These are phyloP conservation scores for Argyra leucocephala DNA, from an alignment of 2,888 invertebrate genomes.

Conservation along the genomic window DNA sequence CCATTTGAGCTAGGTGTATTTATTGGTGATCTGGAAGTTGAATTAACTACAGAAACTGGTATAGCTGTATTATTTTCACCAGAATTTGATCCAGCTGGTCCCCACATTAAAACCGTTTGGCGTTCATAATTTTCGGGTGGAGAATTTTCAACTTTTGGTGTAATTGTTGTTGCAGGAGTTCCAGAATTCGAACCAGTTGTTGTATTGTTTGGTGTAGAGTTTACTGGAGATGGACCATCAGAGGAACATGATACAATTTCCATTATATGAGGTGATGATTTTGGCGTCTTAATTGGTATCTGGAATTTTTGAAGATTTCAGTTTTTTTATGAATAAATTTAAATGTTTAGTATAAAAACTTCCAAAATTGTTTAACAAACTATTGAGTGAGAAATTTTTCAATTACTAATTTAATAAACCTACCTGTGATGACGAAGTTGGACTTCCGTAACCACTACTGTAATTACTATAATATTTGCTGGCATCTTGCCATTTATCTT, in stretches of 20 bases:
- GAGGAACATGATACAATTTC: conserved; percentile 44
- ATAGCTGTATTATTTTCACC: conserved; percentile 23
- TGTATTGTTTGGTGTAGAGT: conserved; percentile 21
- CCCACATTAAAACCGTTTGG: conserved; percentile 93
- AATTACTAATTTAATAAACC: conserved; percentile 11
- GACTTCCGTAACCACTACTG: conserved; percentile 42
- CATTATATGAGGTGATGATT: conserved; percentile 43
- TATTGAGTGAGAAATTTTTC: not conserved
- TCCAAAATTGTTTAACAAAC: no score
- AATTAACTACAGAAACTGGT: conserved; percentile 23
- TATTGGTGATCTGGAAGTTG: conserved; percentile 38
- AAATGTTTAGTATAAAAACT: no score
- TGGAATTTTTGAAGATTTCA: conserved; percentile 19
- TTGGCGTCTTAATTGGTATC: conserved; percentile 43
- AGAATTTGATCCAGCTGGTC: conserved; percentile 44
- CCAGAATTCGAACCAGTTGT: conserved; percentile 10
- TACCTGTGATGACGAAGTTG: conserved; percentile 42
- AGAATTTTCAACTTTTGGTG: conserved; percentile 40
- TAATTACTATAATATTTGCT: conserved; percentile 48
- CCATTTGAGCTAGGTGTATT: conserved; percentile 42
- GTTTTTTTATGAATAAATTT: not conserved
- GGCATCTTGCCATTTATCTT: conserved; percentile 44
- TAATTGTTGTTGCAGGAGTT: conserved; percentile 21
- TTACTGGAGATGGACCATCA: conserved; percentile 41
- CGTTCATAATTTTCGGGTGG: conserved; percentile 47